phyloP scores from a whole-genome alignment of 2,113 vertebrate genomes.

The Anthoscopus minutus region DNA sequence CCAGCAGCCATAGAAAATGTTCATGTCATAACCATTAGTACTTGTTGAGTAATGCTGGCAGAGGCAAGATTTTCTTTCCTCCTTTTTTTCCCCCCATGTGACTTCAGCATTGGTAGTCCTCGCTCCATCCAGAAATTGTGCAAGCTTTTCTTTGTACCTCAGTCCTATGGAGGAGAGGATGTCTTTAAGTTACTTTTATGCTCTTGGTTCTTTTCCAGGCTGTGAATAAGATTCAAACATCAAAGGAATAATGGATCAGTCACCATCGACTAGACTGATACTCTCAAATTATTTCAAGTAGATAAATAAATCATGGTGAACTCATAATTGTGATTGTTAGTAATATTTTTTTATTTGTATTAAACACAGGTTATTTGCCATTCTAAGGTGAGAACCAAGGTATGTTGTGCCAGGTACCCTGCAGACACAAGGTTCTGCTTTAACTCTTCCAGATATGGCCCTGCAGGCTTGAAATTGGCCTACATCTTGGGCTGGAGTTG shows the following conservation, averaged over 20 bases:
- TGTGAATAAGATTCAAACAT: background rate
- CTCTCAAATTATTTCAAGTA: background rate
- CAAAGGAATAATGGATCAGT: background rate
- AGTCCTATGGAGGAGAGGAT: background rate
- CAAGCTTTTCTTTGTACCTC: background rate
- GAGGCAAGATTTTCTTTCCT: background rate
- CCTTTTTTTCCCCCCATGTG: background rate
- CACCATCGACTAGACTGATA: background rate
- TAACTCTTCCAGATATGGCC: background rate
- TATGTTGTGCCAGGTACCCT: background rate
- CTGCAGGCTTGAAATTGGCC: background rate
- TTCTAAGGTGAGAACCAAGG: background rate
- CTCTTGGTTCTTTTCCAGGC: background rate
- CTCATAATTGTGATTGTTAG: background rate
- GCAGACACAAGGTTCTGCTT: background rate
- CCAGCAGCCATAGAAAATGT: background rate
- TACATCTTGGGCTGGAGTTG: background rate
- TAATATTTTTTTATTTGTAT: background rate
- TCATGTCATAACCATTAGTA: background rate
- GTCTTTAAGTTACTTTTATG: rapidly evolving
- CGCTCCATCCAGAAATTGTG: background rate
- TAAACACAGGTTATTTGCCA: background rate
- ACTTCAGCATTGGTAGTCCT: background rate
- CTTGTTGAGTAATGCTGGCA: background rate
- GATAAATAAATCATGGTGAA: background rate